phyloP scores from a whole-genome alignment of 2,888 invertebrate species.

The Nephrotoma appendiculata region DNA sequence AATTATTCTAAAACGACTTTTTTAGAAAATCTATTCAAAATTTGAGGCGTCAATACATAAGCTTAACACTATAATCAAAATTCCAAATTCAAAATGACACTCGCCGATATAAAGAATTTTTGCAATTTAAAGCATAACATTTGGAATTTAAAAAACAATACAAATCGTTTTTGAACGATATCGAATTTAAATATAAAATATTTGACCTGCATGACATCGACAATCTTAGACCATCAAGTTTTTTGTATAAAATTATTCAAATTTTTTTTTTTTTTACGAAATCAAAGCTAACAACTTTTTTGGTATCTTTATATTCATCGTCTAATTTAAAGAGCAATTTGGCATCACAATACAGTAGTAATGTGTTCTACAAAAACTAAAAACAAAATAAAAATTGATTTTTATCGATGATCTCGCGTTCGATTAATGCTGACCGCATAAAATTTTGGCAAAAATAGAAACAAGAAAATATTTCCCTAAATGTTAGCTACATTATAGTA shows the following conservation, averaged over 20 bases:
- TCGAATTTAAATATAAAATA: not conserved
- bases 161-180: not conserved
- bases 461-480: not conserved
- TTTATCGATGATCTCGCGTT: not conserved
- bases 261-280: not conserved
- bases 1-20: too few species aligned
- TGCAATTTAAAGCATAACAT: not conserved
- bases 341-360: not conserved
- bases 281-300: not conserved
- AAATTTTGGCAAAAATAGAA: not conserved
- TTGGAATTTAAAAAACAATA: not conserved
- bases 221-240: not conserved
- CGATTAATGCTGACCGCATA: not conserved
- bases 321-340: not conserved
- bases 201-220: not conserved
- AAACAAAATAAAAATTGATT: not conserved
- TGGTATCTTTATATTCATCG: not conserved
- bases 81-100: too few species aligned
- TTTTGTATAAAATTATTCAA: not conserved
- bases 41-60: too few species aligned
- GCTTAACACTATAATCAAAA: too few species aligned
- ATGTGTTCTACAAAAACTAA: not conserved
- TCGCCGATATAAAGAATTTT: too few species aligned
- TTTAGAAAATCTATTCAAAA: too few species aligned
- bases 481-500: too few species aligned